Conservation (phyloP, 2,888 invertebrate species). For the Rhagium mordax region DNA sequence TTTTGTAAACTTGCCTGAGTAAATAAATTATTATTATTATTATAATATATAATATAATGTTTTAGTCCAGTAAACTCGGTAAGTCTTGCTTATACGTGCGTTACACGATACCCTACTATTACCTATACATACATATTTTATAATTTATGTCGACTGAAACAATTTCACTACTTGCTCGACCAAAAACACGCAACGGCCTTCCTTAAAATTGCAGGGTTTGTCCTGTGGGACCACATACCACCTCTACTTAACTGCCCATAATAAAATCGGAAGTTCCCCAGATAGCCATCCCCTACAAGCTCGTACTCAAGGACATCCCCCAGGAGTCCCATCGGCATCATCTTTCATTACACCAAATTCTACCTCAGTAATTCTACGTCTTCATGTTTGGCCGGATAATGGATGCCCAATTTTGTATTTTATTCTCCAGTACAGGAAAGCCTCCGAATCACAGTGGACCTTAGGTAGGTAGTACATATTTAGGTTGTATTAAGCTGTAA, state of each 20-base stretch:
- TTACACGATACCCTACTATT: neutral
- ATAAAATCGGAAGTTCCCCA: slow-evolving; percentile 81
- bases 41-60: too few relatives aligned
- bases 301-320: slow-evolving; percentile 81
- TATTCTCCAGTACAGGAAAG: slow-evolving; percentile 79
- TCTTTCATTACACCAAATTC: slow-evolving; percentile 81
- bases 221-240: slow-evolving; percentile 83
- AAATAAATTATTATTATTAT: too few relatives aligned
- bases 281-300: slow-evolving; percentile 80
- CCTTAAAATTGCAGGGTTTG: slow-evolving; percentile 70
- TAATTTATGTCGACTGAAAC: neutral
- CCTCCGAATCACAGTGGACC: slow-evolving; percentile 79
- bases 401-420: slow-evolving; percentile 81
- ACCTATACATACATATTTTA: too few relatives aligned
- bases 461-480: slow-evolving; percentile 69
- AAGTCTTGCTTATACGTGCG: neutral
- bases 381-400: slow-evolving; percentile 83
- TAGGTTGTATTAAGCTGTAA: too few relatives aligned
- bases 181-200: neutral
- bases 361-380: slow-evolving; percentile 77
- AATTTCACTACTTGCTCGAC: neutral
- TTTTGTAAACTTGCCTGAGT: too few relatives aligned
- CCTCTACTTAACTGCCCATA: slow-evolving; percentile 79
- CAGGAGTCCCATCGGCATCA: slow-evolving; percentile 77
- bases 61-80: too few relatives aligned